Evolutionary conservation across 2,797 vertebrate species (phyloP), one percentile per base, ranked within the genome.

Genomic region (Crypturellus tataupa): DNA sequence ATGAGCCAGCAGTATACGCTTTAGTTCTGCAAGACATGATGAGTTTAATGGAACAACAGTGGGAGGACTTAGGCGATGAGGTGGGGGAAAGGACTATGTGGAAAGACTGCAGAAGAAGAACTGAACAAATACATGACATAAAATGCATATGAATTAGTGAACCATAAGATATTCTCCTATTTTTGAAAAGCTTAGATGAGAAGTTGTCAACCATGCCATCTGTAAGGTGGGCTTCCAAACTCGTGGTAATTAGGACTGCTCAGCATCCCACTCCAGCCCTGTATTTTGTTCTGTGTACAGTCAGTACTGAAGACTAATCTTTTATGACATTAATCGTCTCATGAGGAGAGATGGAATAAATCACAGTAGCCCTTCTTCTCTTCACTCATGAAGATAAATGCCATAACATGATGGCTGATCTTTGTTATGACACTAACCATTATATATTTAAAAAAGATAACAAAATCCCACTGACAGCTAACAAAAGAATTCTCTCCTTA

Each of bases 381-480:
- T 94, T 97, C 90, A 76, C 89, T 97, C 95, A 91, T 83, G 89
- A 95, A 97, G 96, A 97, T 96, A 96, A 97, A 97, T 97, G 89
- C 95, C 69, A 25, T 96, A 95, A 96, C 92, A 79, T 14, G 94
- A 97, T 96, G 94, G 96, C 89, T 93, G 93, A 96, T 97, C 93
- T 95, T 97, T 92, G 77, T 97, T 96, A 93, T 96, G 96, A 97
- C 96, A 97, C 94, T 96, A 96, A 92, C 94, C 92, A 97, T 97
- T 97, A 96, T 93, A 94, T 93, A 96, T 97, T 96, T 96, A 97
- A 96, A 85, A 96, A 94, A 96, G 85, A 95, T 59, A 94, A 95
- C 89, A 96, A 95, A 97, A 96, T 96, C 92, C 85, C 80, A 80
- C 87, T 97, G 97, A 95, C 96, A 97, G 96, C 94, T 95, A 96